phyloP scores from a whole-genome alignment of 2,888 invertebrate species.

The Scaptomyza caliginosa region DNA sequence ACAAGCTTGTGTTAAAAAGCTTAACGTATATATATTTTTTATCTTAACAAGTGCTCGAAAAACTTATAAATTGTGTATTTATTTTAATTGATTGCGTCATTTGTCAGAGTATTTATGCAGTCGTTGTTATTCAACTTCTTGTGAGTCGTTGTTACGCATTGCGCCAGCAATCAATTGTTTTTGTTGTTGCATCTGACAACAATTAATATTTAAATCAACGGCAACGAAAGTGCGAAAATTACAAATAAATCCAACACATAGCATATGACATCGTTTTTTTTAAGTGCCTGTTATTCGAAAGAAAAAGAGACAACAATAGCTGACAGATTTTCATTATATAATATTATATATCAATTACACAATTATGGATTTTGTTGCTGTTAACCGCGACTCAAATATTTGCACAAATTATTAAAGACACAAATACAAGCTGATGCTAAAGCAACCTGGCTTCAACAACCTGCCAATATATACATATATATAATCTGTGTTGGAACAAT shows the following conservation, averaged over 20 bases:
- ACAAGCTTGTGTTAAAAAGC: too few relatives aligned
- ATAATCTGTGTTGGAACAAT: constrained; percentile 16
- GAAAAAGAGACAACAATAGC: too few relatives aligned
- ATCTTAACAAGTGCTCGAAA: too few relatives aligned
- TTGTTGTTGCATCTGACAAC: background rate
- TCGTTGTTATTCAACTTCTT: background rate
- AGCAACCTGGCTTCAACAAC: background rate
- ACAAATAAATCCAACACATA: constrained; percentile 10
- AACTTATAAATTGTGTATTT: too few relatives aligned
- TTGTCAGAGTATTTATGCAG: background rate
- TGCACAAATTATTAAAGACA: constrained; percentile 62
- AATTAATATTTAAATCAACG: constrained; percentile 20
- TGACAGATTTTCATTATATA: too few relatives aligned
- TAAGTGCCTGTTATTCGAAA: background rate
- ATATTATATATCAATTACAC: background rate
- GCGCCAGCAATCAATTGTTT: background rate
- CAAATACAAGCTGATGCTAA: constrained; percentile 23
- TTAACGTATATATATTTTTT: too few relatives aligned
- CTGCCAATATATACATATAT: background rate
- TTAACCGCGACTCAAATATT: constrained; percentile 53
- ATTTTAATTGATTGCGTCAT: too few relatives aligned
- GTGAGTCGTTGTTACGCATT: background rate
- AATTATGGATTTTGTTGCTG: background rate
- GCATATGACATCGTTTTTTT: too few relatives aligned
- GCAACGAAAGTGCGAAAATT: constrained; percentile 23